Conservation (phyloP, 2,113 vertebrate genomes). For the Chaenocephalus aceratus region DNA sequence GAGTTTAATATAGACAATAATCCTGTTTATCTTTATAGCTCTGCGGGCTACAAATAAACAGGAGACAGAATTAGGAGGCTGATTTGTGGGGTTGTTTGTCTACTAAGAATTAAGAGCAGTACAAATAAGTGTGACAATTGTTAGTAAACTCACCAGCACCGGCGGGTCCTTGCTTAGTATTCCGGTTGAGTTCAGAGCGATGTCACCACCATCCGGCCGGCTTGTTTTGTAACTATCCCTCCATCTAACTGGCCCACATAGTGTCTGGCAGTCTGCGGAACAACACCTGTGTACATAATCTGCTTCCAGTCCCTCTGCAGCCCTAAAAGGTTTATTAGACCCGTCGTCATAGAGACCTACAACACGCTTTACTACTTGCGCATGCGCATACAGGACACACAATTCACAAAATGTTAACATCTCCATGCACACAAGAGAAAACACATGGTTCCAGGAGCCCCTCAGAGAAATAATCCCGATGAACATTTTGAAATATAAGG, state of each 20-base stretch:
- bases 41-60: not conserved
- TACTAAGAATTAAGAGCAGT: not conserved
- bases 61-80: not conserved
- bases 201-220: not conserved
- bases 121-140: not conserved
- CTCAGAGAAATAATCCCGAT: too few species aligned
- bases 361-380: slow-evolving; percentile 72
- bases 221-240: slow-evolving; percentile 4
- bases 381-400: slow-evolving; percentile 61
- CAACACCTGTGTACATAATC: slow-evolving; percentile 75
- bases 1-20: not conserved
- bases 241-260: slow-evolving; percentile 25
- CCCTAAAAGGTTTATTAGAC: slow-evolving; percentile 67
- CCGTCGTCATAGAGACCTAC: slow-evolving; percentile 81
- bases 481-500: not conserved
- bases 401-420: not conserved
- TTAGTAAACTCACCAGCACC: slow-evolving; percentile 59
- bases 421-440: not conserved
- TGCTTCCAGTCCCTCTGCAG: slow-evolving; percentile 47
- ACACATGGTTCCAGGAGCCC: accelerated
- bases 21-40: slow-evolving; percentile 14
- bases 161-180: not conserved
- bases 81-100: not conserved
- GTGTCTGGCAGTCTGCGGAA: slow-evolving; percentile 9
- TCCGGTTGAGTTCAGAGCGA: slow-evolving; percentile 11